These are phyloP conservation scores for Ictalurus furcatus DNA, from an alignment of 2,113 vertebrate species.

Conservation along the genomic window DNA sequence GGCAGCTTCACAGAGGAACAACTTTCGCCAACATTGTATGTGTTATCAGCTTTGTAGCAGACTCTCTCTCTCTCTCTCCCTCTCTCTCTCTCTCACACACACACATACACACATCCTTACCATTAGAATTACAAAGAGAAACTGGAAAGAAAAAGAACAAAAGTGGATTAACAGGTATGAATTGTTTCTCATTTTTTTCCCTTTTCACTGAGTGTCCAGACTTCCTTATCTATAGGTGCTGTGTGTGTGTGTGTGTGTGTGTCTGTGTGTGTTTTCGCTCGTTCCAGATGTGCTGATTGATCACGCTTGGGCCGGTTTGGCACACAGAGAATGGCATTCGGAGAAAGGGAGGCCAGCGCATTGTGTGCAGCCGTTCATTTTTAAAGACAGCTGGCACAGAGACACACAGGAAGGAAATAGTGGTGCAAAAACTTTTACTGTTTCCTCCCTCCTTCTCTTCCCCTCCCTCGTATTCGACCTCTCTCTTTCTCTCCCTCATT, in stretches of 20 bases:
- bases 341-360: constrained; percentile 38
- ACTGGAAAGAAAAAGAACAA: constrained; percentile 17
- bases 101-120: constrained; percentile 10
- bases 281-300: constrained; percentile 57
- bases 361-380: constrained; percentile 53
- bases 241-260: constrained; percentile 11
- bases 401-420: constrained; percentile 54
- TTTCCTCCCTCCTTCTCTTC: constrained; percentile 42
- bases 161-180: constrained; percentile 17
- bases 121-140: constrained; percentile 22
- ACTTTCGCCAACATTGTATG: constrained; percentile 44
- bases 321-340: constrained; percentile 29
- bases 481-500: constrained; percentile 16
- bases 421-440: constrained; percentile 52
- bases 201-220: background rate
- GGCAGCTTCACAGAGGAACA: constrained; percentile 23
- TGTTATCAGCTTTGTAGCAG: constrained; percentile 42
- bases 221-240: constrained; percentile 17
- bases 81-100: background rate
- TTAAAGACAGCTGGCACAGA: constrained; percentile 57
- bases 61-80: background rate
- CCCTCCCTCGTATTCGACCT: constrained; percentile 15
- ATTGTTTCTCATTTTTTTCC: constrained; percentile 10
- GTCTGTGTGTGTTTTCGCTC: constrained; percentile 29
- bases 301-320: constrained; percentile 47